Evolutionary conservation across 2,113 vertebrate species (phyloP).

Genomic region (Podarcis cretensis): DNA sequence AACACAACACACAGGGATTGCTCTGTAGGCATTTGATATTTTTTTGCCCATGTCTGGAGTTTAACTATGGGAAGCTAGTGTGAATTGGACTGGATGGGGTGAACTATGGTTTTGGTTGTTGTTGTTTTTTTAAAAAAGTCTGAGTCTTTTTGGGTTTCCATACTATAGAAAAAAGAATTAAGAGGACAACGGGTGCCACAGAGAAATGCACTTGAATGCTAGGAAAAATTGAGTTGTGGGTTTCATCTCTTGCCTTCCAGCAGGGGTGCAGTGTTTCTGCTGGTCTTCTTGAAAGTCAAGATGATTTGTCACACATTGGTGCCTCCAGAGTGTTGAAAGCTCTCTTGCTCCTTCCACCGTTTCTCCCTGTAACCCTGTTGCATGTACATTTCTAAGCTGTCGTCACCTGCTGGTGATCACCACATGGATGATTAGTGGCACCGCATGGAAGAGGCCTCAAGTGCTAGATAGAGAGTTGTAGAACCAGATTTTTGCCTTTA

Average conservation of each 20-base stretch:
- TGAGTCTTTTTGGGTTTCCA: too few species aligned
- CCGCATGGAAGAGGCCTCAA: neutral
- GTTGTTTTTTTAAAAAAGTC: neutral
- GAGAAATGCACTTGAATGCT: neutral
- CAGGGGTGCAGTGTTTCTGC: neutral
- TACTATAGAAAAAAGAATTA: too few species aligned
- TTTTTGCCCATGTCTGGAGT: neutral
- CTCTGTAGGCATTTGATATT: neutral
- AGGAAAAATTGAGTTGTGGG: too few species aligned
- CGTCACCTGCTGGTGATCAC: neutral
- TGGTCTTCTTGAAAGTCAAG: neutral
- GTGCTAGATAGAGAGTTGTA: neutral
- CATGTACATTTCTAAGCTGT: slow-evolving; percentile 12
- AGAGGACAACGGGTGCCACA: neutral
- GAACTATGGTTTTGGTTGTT: neutral
- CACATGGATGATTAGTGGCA: neutral
- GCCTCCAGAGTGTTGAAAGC: neutral
- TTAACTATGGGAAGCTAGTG: neutral
- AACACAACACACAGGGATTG: too few species aligned
- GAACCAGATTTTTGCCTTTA: neutral
- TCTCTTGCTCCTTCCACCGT: neutral
- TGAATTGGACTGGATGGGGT: neutral
- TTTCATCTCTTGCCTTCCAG: neutral
- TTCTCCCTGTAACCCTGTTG: neutral
- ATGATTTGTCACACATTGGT: neutral